Percentiles rank a stretch among this genome's conserved stretches.
phyloP scores from a whole-genome alignment of 2,113 vertebrate genomes.

The Sitta europaea region DNA sequence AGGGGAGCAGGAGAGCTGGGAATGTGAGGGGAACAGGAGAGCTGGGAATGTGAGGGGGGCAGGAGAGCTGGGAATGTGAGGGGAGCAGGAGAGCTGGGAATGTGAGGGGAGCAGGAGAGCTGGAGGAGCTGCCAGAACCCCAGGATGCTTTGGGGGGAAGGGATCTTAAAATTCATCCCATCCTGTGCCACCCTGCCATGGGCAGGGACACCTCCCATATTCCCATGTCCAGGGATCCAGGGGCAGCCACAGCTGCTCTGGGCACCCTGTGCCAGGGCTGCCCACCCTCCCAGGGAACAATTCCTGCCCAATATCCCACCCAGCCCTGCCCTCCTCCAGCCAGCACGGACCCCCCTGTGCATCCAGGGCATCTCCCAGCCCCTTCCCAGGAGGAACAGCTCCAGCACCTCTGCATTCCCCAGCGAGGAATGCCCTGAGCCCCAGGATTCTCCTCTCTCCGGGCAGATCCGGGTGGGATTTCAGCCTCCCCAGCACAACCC shows the following conservation, averaged over 20 bases:
- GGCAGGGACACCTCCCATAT: neutral
- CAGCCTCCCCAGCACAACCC: neutral
- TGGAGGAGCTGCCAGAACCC: too few species aligned
- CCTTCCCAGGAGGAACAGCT: neutral
- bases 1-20: neutral
- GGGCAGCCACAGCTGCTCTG: neutral
- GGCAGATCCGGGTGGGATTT: neutral
- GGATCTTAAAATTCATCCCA: neutral
- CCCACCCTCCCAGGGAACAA: neutral
- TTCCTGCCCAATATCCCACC: neutral
- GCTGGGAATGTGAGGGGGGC: neutral
- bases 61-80: accelerated
- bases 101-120: too few species aligned
- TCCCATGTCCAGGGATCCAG: neutral
- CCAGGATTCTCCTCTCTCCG: accelerated
- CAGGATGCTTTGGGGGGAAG: neutral
- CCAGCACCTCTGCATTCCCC: neutral
- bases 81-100: too few species aligned
- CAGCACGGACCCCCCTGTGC: neutral
- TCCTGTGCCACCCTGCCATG: accelerated
- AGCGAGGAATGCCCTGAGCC: neutral
- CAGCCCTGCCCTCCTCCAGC: neutral
- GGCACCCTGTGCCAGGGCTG: neutral
- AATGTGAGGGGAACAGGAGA: accelerated
- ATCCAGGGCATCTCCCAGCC: neutral